A percentile compares a stretch with the other conserved stretches of the same genome.
Conservation (phyloP, 2,113 vertebrate species). For the Gallinago undulata region DNA sequence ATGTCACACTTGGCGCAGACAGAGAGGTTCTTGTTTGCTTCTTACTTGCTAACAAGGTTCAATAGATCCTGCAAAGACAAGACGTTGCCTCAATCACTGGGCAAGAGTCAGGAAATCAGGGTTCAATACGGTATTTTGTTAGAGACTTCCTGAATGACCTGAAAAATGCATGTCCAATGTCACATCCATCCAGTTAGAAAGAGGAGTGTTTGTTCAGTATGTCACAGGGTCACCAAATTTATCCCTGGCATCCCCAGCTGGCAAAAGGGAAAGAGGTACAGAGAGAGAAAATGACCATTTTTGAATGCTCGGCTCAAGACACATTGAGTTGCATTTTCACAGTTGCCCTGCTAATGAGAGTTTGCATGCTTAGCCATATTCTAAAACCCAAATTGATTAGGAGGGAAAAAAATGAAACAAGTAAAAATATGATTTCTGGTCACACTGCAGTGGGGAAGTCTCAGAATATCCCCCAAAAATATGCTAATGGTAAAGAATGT, state of each 20-base stretch:
- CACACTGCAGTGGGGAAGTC: neutral
- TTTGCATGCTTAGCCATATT: neutral
- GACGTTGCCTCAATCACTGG: neutral
- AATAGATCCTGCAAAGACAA: neutral
- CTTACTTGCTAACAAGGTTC: constrained; percentile 11
- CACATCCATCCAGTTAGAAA: neutral
- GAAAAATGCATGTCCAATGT: neutral
- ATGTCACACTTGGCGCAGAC: neutral
- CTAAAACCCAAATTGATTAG: neutral
- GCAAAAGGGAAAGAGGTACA: neutral
- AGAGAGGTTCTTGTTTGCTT: constrained; percentile 11
- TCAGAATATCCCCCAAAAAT: neutral
- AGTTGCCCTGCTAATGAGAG: neutral
- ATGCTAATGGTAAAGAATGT: neutral
- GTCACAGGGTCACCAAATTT: neutral
- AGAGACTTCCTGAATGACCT: neutral
- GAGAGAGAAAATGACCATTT: neutral
- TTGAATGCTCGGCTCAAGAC: neutral
- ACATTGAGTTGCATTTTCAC: neutral
- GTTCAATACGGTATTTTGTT: neutral
- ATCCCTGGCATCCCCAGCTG: neutral
- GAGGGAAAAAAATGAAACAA: rapidly evolving
- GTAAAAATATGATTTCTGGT: neutral
- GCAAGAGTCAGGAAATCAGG: neutral
- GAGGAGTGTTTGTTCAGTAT: neutral